A percentile compares a stretch with the other conserved stretches of the same genome.
Evolutionary conservation across 2,797 vertebrate genomes (phyloP).

Genomic region (Arnoldichthys spilopterus): DNA sequence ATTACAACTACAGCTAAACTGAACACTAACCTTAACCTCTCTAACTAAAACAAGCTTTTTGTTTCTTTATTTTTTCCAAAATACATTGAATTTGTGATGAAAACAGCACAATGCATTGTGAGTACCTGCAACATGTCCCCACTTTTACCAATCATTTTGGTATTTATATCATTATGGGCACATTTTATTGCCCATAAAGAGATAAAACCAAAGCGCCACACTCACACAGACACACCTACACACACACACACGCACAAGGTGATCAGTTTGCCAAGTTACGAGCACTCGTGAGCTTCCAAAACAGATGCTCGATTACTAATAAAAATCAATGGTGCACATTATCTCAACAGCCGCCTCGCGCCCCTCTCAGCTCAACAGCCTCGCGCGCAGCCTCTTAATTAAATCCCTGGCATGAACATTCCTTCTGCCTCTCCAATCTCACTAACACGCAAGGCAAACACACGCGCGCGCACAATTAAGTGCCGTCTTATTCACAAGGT

Average conservation of each 20-base stretch:
- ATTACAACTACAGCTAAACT: no score
- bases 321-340: conserved; percentile 30
- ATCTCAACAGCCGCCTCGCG: conserved; percentile 62
- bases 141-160: no score
- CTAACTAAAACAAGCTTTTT: no score
- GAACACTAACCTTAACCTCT: no score
- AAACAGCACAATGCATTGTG: no score
- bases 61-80: no score
- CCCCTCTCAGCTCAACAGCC: conserved; percentile 49
- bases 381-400: conserved; percentile 85
- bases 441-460: conserved; percentile 60
- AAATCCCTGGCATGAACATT: conserved; percentile 75
- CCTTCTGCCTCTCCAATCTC: conserved; percentile 45
- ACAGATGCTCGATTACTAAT: conserved; percentile 37
- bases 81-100: no score
- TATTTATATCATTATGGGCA: no score
- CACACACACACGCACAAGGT: conserved; percentile 17
- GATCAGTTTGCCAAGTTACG: conserved; percentile 12
- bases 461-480: conserved; percentile 59
- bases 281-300: conserved; percentile 23
- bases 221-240: not conserved
- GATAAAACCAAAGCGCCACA: no score
- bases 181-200: no score
- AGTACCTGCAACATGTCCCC: no score
- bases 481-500: conserved; percentile 45